Evolutionary conservation across 2,888 invertebrate genomes (phyloP).

Genomic region (Parnassius orleans): DNA sequence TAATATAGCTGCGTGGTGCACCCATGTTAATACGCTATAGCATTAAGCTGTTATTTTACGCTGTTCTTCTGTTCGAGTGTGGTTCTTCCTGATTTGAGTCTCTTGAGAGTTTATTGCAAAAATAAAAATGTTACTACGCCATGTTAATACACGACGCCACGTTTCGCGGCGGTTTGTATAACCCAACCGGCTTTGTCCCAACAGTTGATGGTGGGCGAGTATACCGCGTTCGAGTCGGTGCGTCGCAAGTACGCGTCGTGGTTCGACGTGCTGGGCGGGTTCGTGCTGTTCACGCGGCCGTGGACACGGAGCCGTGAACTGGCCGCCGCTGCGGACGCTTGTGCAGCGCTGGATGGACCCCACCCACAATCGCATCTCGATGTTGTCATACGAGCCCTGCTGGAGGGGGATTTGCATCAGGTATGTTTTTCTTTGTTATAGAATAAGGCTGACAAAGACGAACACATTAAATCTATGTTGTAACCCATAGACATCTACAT

Average conservation of each 20-base stretch:
- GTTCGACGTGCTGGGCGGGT: conserved; percentile 94
- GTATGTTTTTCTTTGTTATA: conserved; percentile 55
- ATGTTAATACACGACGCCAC: too few species aligned
- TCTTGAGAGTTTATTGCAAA: too few species aligned
- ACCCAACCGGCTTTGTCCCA: neutral
- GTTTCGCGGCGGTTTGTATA: too few species aligned
- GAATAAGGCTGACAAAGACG: too few species aligned
- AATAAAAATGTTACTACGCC: too few species aligned
- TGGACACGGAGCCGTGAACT: conserved; percentile 87
- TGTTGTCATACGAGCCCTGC: conserved; percentile 87
- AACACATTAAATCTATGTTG: too few species aligned
- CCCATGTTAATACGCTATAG: too few species aligned
- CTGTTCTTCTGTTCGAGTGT: too few species aligned
- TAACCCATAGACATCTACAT: too few species aligned
- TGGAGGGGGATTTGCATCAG: conserved; percentile 92
- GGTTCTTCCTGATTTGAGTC: too few species aligned
- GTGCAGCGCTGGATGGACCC: conserved; percentile 78
- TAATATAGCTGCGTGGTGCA: too few species aligned
- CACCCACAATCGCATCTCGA: conserved; percentile 83
- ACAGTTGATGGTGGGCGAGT: conserved; percentile 89
- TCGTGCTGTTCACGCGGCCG: conserved; percentile 91
- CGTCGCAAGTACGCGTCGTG: conserved; percentile 87
- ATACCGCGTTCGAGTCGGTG: conserved; percentile 85
- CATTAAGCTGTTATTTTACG: too few species aligned
- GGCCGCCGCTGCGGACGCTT: conserved; percentile 84